Evolutionary conservation across 2,888 invertebrate genomes (phyloP).

Genomic region (Rhingia campestris): DNA sequence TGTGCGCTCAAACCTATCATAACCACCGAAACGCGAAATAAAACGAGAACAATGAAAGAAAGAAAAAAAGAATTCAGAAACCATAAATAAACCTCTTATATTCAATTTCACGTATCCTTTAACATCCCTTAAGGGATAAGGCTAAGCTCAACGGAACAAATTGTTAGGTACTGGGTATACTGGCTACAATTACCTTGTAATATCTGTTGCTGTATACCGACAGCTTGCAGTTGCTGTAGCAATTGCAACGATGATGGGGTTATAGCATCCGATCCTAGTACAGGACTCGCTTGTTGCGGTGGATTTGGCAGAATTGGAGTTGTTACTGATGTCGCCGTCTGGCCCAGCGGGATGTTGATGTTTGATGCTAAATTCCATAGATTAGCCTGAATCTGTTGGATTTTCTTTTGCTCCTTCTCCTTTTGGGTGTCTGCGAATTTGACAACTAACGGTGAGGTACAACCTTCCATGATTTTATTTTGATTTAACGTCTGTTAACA

Average conservation of each 20-base stretch:
- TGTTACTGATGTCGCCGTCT: slow-evolving; percentile 84
- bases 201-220: slow-evolving; percentile 86
- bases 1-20: slow-evolving; percentile 80
- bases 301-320: slow-evolving; percentile 83
- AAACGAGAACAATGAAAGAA: not conserved
- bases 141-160: slow-evolving; percentile 37
- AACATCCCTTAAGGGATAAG: slow-evolving; percentile 43
- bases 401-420: slow-evolving; percentile 98
- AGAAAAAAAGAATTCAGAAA: slow-evolving; percentile 16
- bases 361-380: slow-evolving; percentile 92
- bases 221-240: slow-evolving; percentile 87
- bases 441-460: slow-evolving; percentile 98
- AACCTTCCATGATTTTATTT: slow-evolving; percentile 99
- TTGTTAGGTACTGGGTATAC: not conserved
- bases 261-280: slow-evolving; percentile 83
- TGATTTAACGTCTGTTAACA: slow-evolving; percentile 91
- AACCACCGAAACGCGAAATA: not conserved
- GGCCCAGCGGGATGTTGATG: slow-evolving; percentile 83
- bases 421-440: slow-evolving; percentile 99
- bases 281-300: slow-evolving; percentile 82
- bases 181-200: slow-evolving; percentile 84
- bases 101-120: slow-evolving; percentile 56
- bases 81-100: slow-evolving; percentile 37
- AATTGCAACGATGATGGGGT: slow-evolving; percentile 87
- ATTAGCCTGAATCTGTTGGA: slow-evolving; percentile 96